Evolutionary conservation across 2,797 vertebrate genomes (phyloP), one percentile per base, ranked within the genome.

Genomic region (Protosalanx chinensis): DNA sequence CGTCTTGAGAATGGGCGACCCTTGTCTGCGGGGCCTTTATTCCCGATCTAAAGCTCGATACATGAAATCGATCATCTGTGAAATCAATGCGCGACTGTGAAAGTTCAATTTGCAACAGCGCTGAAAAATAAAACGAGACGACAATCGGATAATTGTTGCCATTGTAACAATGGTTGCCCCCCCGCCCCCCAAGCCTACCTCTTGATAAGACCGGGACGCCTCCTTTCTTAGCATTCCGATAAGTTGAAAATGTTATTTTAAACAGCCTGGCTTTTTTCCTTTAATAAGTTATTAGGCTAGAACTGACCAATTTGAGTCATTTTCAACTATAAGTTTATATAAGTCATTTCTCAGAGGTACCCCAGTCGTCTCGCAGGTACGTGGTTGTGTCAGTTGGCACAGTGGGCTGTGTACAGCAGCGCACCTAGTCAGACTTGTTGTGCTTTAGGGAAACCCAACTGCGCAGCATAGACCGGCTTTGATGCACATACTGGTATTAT

Each of bases 221-320:
- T 94, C 93, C 3, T 86, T 91, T 51, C 91, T 84, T 18, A 89
- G 86, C 95, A 96, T 96, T 85, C 88, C 92, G 90, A 83, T 61
- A 71, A 64, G 13, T 1, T 60, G n/a, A 20, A 56, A 56, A n/a
- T 56, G 7, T 56, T 5, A n/a, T 29, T 53, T 51, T 18, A 32
- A 67, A 29, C 20, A 51, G 6, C 15, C 10, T 7, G 51, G 51
- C 49, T 6, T 20, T 27, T 16, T n/a, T 53, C 10, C 3, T 51
- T 60, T 29, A 56, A 3, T 56, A 56, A n/a, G 18, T 56, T 56
- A 56, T 56, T 56, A 16, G 51, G 41, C 41, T 6, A 56, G 4
- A 53, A 1, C 3, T 53, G 3, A 53, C 18, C 16, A 56, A 56
- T 56, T 16, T 16, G 15, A 56, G 18, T 16, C 51, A 16, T 56